These are phyloP conservation scores for Myripristis jacobus DNA, from an alignment of 2,797 vertebrate species.

Conservation along the genomic window DNA sequence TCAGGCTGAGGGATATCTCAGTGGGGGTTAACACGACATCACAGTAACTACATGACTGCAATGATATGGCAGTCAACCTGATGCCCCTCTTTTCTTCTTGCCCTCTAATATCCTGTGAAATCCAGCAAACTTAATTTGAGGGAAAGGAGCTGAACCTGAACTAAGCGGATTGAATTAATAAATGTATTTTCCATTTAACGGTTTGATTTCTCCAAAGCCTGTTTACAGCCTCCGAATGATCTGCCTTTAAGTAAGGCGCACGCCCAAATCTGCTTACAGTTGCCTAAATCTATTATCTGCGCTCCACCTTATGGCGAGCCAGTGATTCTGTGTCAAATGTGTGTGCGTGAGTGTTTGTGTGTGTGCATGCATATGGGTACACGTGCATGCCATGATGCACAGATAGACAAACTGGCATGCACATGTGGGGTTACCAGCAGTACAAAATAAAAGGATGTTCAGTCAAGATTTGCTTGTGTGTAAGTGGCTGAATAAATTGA, in stretches of 20 bases:
- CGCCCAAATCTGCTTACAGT: conserved; percentile 85
- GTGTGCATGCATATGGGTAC: not conserved
- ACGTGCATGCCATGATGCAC: conserved; percentile 1
- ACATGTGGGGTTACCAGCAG: conserved; percentile 28
- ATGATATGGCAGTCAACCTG: conserved; percentile 60
- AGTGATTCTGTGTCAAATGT: conserved; percentile 62
- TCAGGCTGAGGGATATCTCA: conserved; percentile 35
- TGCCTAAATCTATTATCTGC: conserved; percentile 85
- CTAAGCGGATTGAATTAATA: conserved; percentile 89
- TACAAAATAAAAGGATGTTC: conserved; percentile 36
- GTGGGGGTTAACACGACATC: conserved; percentile 59
- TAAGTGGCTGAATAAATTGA: conserved; percentile 29
- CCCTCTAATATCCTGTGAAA: conserved; percentile 85
- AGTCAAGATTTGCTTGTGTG: conserved; percentile 28
- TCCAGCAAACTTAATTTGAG: conserved; percentile 87
- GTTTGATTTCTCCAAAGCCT: conserved; percentile 86
- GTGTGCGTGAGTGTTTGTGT: conserved; percentile 9
- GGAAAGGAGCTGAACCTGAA: conserved; percentile 85
- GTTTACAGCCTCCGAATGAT: conserved; percentile 83
- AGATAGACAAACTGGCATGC: conserved; percentile 14
- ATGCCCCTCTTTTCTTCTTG: conserved; percentile 69
- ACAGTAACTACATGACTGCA: conserved; percentile 49
- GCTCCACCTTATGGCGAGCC: conserved; percentile 78
- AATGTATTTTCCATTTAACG: conserved; percentile 87
- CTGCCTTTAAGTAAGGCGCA: conserved; percentile 80